Evolutionary conservation across 1,140 invertebrate genomes (phyloP).

Genomic region (Grapholita molesta): DNA sequence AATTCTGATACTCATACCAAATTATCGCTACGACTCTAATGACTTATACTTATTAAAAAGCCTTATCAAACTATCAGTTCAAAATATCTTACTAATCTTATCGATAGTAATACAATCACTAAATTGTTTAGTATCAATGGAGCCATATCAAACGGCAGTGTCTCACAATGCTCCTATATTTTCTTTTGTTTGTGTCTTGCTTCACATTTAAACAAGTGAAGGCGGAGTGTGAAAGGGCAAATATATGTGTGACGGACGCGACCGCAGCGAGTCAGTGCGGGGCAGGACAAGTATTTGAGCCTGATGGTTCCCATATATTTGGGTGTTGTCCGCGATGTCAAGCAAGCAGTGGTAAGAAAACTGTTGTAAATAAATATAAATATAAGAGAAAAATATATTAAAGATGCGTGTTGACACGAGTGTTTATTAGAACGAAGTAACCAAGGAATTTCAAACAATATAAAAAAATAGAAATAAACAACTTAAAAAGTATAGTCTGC

Average conservation of each 20-base stretch:
- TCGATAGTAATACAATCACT: neutral
- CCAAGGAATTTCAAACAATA: too few species aligned
- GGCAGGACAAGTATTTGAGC: constrained; percentile 36
- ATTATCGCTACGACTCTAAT: constrained; percentile 36
- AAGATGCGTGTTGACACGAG: too few species aligned
- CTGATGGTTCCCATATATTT: constrained; percentile 38
- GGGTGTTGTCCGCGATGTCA: constrained; percentile 67
- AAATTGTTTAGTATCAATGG: neutral
- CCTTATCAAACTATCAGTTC: neutral
- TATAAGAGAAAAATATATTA: too few species aligned
- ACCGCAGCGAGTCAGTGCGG: constrained; percentile 43
- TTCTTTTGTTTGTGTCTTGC: neutral
- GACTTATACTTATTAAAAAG: constrained; percentile 31
- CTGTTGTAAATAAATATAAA: constrained; percentile 27
- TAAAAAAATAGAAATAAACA: too few species aligned
- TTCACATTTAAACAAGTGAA: constrained; percentile 28
- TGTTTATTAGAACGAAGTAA: too few species aligned
- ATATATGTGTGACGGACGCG: constrained; percentile 62
- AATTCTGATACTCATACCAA: too few species aligned
- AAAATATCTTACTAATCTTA: neutral
- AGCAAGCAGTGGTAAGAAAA: constrained; percentile 8
- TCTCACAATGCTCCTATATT: neutral
- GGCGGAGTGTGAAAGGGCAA: constrained; percentile 39
- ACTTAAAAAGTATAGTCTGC: too few species aligned
- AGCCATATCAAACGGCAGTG: neutral